A percentile compares a stretch with the other conserved stretches of the same genome.
Conservation (phyloP, 1,140 invertebrate genomes). For the Calosoma granatense region DNA sequence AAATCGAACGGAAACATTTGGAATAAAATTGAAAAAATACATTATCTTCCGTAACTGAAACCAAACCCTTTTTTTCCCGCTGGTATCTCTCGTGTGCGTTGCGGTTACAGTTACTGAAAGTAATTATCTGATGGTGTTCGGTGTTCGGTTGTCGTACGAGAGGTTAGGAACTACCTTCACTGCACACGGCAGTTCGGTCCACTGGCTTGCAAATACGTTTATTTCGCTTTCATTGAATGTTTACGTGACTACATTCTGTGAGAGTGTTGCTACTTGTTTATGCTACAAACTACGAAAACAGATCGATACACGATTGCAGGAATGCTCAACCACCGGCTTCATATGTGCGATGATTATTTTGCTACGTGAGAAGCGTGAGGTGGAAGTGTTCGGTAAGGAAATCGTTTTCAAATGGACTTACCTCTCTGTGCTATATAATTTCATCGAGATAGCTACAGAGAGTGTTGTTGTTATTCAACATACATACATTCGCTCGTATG, state of each 20-base stretch:
- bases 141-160: slow-evolving; percentile 2
- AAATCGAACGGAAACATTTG: neutral
- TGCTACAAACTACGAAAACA: neutral
- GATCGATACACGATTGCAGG: slow-evolving; percentile 1
- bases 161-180: neutral
- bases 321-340: no score
- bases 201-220: slow-evolving; percentile 3
- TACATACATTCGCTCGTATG: no score
- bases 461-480: no score
- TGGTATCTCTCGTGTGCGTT: no score
- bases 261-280: neutral
- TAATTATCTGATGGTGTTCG: slow-evolving; percentile 7
- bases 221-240: slow-evolving; percentile 6
- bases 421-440: no score
- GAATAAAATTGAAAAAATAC: neutral
- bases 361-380: no score
- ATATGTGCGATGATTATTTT: no score
- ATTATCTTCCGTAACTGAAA: no score
- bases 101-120: neutral
- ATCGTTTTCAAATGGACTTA: no score
- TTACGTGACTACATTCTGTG: neutral
- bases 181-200: neutral
- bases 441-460: no score
- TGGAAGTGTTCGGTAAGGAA: no score
- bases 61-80: no score